Evolutionary conservation across 1,140 invertebrate species (phyloP).

Genomic region (Maconellicoccus hirsutus): DNA sequence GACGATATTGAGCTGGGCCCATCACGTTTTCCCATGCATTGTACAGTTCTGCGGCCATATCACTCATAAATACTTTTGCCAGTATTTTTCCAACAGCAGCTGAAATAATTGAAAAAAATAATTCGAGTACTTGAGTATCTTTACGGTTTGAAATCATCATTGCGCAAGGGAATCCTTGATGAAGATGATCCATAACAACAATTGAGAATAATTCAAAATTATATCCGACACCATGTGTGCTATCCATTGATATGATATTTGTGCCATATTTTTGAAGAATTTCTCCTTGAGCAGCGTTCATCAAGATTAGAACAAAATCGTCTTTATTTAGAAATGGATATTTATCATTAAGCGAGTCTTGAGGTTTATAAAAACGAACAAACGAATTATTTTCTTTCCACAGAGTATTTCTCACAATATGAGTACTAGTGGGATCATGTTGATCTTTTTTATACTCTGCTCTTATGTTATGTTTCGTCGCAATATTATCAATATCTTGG

Average conservation of each 20-base stretch:
- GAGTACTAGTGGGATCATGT: neutral
- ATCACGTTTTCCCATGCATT: slow-evolving; percentile 22
- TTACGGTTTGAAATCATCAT: slow-evolving; percentile 9
- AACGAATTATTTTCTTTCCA: neutral
- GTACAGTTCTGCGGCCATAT: slow-evolving; percentile 23
- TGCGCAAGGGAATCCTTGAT: neutral
- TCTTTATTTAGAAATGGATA: slow-evolving; percentile 1
- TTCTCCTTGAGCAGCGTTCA: neutral
- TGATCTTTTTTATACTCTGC: neutral
- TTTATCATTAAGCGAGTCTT: neutral
- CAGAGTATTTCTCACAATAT: neutral
- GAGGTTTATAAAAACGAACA: neutral
- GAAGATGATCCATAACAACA: slow-evolving; percentile 6
- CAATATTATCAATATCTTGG: neutral
- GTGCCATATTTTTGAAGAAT: slow-evolving; percentile 2
- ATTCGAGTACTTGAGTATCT: neutral
- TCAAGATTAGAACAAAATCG: slow-evolving; percentile 15
- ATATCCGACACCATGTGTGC: neutral
- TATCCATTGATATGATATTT: slow-evolving; percentile 14
- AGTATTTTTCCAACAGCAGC: neutral
- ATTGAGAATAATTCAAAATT: slow-evolving; percentile 13
- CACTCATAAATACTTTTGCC: slow-evolving; percentile 23
- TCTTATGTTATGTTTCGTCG: neutral
- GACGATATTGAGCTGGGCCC: neutral
- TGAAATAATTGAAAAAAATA: slow-evolving; percentile 18